Conservation (phyloP, 2,888 invertebrate species). For the Apotomis betuletana region DNA sequence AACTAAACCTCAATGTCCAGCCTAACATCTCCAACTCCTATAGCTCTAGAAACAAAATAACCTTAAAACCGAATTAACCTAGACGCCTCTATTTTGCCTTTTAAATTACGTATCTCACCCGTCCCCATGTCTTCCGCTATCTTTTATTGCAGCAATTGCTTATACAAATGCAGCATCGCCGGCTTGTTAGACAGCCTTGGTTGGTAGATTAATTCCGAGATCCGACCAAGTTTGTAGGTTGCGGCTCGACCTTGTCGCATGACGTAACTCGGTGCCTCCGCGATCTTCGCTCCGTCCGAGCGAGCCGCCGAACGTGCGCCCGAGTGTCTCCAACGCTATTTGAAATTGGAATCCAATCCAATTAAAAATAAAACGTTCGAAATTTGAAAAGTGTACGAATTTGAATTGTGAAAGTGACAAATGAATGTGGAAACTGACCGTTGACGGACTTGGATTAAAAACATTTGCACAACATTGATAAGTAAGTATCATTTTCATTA, state of each 20-base stretch:
- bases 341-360: conserved; percentile 50
- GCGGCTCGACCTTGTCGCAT: conserved; percentile 60
- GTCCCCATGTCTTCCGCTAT: not conserved
- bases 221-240: conserved; percentile 54
- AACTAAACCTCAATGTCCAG: no score
- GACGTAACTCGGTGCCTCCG: conserved; percentile 70
- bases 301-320: conserved; percentile 63
- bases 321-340: conserved; percentile 54
- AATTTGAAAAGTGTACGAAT: conserved; percentile 14
- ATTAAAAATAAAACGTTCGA: conserved; percentile 25
- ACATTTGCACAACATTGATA: conserved; percentile 3
- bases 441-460: conserved; percentile 11
- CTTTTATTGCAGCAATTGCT: not conserved
- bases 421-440: not conserved
- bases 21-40: no score
- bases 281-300: conserved; percentile 62
- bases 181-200: conserved; percentile 56
- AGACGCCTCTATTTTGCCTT: no score
- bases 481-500: conserved; percentile 24
- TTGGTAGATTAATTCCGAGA: conserved; percentile 64
- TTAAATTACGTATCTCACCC: not conserved
- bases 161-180: conserved; percentile 48
- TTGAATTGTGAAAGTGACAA: conserved; percentile 18
- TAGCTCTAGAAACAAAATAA: no score
- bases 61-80: no score